Percentiles rank a stretch among this genome's conserved stretches.
Conservation (phyloP, 1,140 invertebrate species). For the Heliconius nattereri region DNA sequence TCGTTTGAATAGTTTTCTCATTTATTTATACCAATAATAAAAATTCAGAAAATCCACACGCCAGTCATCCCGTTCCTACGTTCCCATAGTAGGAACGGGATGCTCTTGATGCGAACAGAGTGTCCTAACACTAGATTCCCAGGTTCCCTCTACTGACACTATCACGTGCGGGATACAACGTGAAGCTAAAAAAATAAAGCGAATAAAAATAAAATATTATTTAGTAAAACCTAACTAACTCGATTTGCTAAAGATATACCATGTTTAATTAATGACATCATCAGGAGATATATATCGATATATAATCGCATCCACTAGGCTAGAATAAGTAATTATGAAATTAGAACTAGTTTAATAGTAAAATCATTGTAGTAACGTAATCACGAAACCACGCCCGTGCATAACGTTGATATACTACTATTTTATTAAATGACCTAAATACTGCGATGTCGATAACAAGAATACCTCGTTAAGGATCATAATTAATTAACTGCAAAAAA, state of each 20-base stretch:
- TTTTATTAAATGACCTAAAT: slow-evolving; percentile 20
- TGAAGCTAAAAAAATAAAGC: too few species aligned
- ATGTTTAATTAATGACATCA: background rate
- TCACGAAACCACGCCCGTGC: slow-evolving; percentile 23
- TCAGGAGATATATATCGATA: too few species aligned
- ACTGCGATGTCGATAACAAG: background rate
- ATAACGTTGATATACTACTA: slow-evolving; percentile 25
- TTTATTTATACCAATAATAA: too few species aligned
- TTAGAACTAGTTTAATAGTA: slow-evolving; percentile 11
- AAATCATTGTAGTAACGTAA: background rate
- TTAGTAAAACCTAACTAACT: background rate
- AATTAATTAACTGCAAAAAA: background rate
- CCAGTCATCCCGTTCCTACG: too few species aligned
- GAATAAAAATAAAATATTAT: too few species aligned
- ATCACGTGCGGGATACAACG: too few species aligned
- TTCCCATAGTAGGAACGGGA: too few species aligned
- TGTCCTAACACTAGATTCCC: too few species aligned
- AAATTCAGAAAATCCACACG: too few species aligned
- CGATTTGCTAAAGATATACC: background rate
- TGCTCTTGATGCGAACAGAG: too few species aligned
- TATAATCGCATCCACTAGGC: background rate
- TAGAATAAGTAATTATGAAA: slow-evolving; percentile 19
- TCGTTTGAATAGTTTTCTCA: too few species aligned
- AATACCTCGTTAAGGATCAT: background rate
- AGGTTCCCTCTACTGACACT: too few species aligned